Percentiles rank a stretch among this genome's conserved stretches.
phyloP scores from a whole-genome alignment of 2,797 vertebrate genomes.

The Malacoctenus gilli region DNA sequence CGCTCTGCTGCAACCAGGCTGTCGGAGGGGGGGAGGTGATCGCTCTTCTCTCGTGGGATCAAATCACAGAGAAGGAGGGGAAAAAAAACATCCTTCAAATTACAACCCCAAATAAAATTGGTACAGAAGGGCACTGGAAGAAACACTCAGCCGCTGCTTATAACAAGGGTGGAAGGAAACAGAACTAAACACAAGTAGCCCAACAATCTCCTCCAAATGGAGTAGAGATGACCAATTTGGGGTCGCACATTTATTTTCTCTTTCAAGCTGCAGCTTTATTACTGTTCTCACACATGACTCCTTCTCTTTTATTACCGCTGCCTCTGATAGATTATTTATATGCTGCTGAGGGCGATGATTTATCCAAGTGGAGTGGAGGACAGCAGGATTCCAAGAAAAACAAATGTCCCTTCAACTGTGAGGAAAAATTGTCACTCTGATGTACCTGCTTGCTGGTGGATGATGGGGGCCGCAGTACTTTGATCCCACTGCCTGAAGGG shows the following conservation, averaged over 20 bases:
- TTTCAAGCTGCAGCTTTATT: conserved; percentile 15
- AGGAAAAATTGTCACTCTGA: conserved; percentile 24
- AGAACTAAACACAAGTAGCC: too few relatives aligned
- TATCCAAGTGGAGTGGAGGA: conserved; percentile 32
- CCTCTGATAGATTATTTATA: conserved; percentile 46
- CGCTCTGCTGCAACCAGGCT: conserved; percentile 17
- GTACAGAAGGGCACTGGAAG: conserved; percentile 6
- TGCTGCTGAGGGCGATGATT: conserved; percentile 45
- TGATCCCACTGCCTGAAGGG: conserved; percentile 8
- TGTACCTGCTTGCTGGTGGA: conserved; percentile 10
- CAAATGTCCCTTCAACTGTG: conserved; percentile 21
- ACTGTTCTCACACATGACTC: conserved; percentile 7
- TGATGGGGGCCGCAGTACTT: conserved; percentile 16
- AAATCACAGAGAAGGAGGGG: conserved; percentile 21
- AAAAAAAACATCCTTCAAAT: too few relatives aligned
- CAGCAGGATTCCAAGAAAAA: conserved; percentile 23
- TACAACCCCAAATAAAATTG: conserved; percentile 12
- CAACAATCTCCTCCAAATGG: background rate
- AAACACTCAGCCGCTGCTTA: background rate
- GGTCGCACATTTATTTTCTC: background rate
- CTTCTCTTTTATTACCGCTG: conserved; percentile 23
- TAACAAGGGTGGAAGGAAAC: background rate
- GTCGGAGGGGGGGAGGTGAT: background rate
- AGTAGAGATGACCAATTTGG: conserved; percentile 8
- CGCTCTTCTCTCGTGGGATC: conserved; percentile 1